Evolutionary conservation across 2,888 invertebrate genomes (phyloP).

Genomic region (Cataglyphis livida): DNA sequence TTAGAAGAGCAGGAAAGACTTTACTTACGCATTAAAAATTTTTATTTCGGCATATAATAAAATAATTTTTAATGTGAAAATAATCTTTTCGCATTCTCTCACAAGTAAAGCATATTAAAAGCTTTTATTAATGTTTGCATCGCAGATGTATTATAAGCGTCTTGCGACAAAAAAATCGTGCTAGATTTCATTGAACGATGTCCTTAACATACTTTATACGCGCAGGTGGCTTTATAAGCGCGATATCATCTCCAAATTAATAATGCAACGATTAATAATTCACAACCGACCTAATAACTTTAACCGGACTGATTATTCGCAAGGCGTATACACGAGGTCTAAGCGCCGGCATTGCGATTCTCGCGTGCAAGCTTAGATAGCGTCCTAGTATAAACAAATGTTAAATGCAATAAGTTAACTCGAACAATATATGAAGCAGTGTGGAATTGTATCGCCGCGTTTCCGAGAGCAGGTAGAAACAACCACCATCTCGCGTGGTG

Average conservation of each 20-base stretch:
- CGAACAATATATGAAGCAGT: neutral
- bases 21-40: neutral
- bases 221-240: constrained; percentile 6
- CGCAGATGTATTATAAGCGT: neutral
- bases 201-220: constrained; percentile 43
- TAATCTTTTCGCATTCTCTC: neutral
- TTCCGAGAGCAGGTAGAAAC: neutral
- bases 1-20: neutral
- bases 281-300: constrained; percentile 38
- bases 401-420: constrained; percentile 20
- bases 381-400: neutral
- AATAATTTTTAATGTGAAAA: neutral
- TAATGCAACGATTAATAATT: constrained; percentile 49
- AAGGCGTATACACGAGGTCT: neutral
- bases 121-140: neutral
- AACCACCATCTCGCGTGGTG: constrained; percentile 30
- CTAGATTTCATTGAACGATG: constrained; percentile 28
- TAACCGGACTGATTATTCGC: constrained; percentile 26
- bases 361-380: constrained; percentile 38
- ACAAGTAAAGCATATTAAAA: neutral
- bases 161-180: neutral
- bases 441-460: neutral
- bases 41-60: neutral
- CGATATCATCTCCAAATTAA: constrained; percentile 37
- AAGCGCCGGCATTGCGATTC: neutral